phyloP scores from a whole-genome alignment of 2,797 vertebrate genomes.

The Knipowitschia caucasica region DNA sequence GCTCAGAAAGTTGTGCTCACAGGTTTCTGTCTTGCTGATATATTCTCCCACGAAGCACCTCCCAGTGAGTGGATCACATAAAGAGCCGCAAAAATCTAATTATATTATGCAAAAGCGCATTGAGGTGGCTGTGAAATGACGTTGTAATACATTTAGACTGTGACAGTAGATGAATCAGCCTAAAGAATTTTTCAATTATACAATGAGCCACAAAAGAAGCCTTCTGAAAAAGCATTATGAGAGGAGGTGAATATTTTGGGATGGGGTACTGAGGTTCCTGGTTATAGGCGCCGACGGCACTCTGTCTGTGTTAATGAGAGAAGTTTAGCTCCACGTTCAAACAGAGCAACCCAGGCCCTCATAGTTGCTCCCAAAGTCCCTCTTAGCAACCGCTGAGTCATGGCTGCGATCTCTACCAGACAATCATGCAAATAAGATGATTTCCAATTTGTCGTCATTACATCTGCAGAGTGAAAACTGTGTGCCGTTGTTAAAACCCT shows the following conservation, averaged over 20 bases:
- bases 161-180: conserved; percentile 34
- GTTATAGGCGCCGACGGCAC: not conserved
- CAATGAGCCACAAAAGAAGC: conserved; percentile 10
- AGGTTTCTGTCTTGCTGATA: conserved; percentile 33
- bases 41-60: conserved; percentile 35
- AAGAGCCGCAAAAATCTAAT: conserved; percentile 38
- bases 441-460: no score
- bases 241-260: not conserved
- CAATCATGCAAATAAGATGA: conserved; percentile 32
- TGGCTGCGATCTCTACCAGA: conserved; percentile 21
- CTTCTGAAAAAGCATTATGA: not conserved
- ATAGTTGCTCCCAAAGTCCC: not conserved
- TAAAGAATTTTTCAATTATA: conserved; percentile 9
- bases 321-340: conserved; percentile 24
- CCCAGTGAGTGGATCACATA: conserved; percentile 41
- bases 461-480: no score
- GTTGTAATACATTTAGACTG: conserved; percentile 40
- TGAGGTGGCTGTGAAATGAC: conserved; percentile 40
- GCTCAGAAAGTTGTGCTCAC: conserved; percentile 1
- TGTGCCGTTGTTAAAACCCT: no score
- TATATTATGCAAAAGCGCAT: conserved; percentile 49
- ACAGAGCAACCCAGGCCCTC: conserved; percentile 9
- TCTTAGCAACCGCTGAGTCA: conserved; percentile 13
- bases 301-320: conserved; percentile 10
- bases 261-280: not conserved